A percentile compares a stretch with the other conserved stretches of the same genome.
phyloP scores from a whole-genome alignment of 2,113 vertebrate species.

The Fulmarus glacialis region DNA sequence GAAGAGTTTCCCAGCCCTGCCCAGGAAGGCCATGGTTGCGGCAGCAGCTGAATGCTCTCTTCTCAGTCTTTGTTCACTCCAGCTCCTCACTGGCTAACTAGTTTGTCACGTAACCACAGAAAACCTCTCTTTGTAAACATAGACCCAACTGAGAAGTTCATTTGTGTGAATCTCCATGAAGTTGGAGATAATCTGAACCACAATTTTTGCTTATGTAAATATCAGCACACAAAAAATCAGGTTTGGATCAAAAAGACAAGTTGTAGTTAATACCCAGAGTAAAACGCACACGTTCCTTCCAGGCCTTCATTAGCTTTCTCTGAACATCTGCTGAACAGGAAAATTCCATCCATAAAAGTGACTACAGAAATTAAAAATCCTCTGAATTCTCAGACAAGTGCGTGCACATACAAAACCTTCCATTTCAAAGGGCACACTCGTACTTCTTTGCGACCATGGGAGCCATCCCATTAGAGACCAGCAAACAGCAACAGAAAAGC shows the following conservation, averaged over 20 bases:
- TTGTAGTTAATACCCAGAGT: background rate
- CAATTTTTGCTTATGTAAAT: slow-evolving; percentile 5
- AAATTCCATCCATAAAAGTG: background rate
- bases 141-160: background rate
- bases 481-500: background rate
- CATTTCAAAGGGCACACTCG: background rate
- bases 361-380: background rate
- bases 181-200: background rate
- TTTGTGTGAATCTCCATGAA: background rate
- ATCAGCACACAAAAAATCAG: background rate
- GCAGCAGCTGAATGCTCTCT: background rate
- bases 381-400: background rate
- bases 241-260: background rate
- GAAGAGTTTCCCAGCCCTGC: background rate
- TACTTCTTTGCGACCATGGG: accelerated
- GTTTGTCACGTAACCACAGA: background rate
- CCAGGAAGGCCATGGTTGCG: accelerated
- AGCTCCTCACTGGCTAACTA: background rate
- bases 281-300: background rate
- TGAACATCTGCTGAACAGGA: background rate
- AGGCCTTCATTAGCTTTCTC: background rate
- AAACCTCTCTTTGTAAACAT: background rate
- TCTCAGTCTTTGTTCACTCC: background rate
- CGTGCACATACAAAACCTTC: background rate
- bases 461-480: background rate